phyloP scores from a whole-genome alignment of 1,140 invertebrate genomes.

The Matsumurasca onukii region DNA sequence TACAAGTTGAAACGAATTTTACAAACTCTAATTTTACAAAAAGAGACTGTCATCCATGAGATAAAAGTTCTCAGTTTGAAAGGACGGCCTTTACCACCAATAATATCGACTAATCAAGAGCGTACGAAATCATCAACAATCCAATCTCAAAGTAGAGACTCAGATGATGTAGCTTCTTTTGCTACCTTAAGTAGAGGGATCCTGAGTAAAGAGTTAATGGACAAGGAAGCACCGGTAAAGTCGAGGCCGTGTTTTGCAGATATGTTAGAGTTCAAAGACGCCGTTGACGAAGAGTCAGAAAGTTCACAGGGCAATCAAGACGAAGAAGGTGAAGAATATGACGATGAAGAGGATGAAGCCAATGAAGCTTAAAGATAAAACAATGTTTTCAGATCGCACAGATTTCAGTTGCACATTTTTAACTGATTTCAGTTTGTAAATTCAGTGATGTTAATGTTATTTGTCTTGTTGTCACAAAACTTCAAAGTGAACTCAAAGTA shows the following conservation, averaged over 20 bases:
- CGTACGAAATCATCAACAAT: neutral
- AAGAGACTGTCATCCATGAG: constrained; percentile 42
- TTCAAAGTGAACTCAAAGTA: no score
- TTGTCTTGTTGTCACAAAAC: no score
- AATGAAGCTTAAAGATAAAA: no score
- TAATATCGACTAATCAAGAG: neutral
- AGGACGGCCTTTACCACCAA: constrained; percentile 39
- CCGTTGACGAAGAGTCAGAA: neutral
- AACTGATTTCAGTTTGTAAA: no score
- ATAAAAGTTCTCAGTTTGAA: constrained; percentile 45
- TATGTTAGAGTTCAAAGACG: neutral
- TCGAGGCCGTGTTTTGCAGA: neutral
- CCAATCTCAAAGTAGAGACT: constrained; percentile 11
- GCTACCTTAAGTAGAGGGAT: no score
- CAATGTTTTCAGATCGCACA: no score
- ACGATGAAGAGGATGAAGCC: neutral
- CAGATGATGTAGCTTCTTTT: constrained; percentile 4
- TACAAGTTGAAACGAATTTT: constrained; percentile 38
- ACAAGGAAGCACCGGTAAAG: neutral
- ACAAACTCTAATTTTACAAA: constrained; percentile 43
- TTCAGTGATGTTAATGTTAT: no score
- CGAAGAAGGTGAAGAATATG: neutral
- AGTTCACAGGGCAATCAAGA: neutral
- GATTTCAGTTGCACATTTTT: no score
- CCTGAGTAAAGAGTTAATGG: no score